Percentiles rank a stretch among this genome's conserved stretches.
Evolutionary conservation across 2,113 vertebrate species (phyloP).

Genomic region (Leuciscus idus): DNA sequence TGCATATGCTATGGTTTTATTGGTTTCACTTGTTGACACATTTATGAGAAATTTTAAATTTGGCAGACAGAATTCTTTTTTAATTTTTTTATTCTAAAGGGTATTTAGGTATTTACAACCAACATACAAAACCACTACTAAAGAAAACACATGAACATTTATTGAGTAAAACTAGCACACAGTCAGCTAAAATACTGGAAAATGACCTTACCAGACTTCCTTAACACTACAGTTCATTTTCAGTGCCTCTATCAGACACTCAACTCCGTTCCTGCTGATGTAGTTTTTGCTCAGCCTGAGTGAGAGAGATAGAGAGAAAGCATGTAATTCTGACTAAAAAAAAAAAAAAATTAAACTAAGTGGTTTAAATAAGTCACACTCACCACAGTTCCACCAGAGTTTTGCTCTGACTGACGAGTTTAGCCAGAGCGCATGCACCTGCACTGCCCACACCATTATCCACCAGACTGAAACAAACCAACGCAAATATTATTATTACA

Average conservation of each 20-base stretch:
- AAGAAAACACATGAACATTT: background rate
- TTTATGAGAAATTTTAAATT: background rate
- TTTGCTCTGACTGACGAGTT: constrained; percentile 74
- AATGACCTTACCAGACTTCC: constrained; percentile 76
- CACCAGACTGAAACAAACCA: constrained; percentile 75
- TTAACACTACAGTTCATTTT: constrained; percentile 73
- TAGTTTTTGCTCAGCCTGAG: constrained; percentile 82
- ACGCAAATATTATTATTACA: background rate
- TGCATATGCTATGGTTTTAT: background rate
- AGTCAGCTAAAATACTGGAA: background rate
- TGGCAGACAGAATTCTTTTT: background rate
- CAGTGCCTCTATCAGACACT: constrained; percentile 75
- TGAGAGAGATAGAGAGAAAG: constrained; percentile 5
- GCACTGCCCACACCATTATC: constrained; percentile 79
- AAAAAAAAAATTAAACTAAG: background rate
- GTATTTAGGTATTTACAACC: background rate
- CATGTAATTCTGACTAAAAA: background rate
- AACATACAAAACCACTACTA: background rate
- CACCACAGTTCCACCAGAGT: constrained; percentile 82
- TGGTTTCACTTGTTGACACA: background rate
- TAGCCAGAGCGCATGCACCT: constrained; percentile 79
- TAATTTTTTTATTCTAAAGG: background rate
- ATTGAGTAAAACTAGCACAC: background rate
- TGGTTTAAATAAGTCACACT: constrained; percentile 42
- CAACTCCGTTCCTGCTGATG: constrained; percentile 78